Conservation (phyloP, 2,113 vertebrate species). For the Nettapus auritus region DNA sequence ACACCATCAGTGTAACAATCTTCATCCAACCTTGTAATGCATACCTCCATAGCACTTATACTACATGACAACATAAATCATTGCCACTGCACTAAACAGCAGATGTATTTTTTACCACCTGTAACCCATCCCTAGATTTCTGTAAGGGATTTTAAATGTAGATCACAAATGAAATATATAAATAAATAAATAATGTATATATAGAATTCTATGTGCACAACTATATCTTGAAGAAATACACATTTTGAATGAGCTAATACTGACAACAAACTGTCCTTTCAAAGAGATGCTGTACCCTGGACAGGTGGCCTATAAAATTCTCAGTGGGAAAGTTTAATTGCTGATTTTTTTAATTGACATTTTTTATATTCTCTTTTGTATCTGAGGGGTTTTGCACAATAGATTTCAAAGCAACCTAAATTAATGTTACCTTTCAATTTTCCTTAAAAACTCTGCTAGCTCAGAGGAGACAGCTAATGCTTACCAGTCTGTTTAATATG, state of each 20-base stretch:
- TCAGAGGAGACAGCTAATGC: background rate
- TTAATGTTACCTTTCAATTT: background rate
- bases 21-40: background rate
- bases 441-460: constrained; percentile 5
- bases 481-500: background rate
- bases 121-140: background rate
- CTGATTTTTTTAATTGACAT: background rate
- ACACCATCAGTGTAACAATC: background rate
- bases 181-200: background rate
- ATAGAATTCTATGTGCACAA: accelerated
- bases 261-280: background rate
- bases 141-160: background rate
- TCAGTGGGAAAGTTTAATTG: background rate
- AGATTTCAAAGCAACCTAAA: background rate
- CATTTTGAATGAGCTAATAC: background rate
- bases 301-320: background rate
- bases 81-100: background rate
- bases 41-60: background rate
- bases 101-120: background rate
- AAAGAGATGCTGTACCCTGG: background rate
- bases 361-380: background rate
- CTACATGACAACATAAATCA: background rate
- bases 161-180: background rate
- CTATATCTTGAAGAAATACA: background rate
- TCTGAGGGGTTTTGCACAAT: background rate